These are phyloP conservation scores for Peribatodes rhomboidaria DNA, from an alignment of 2,888 invertebrate species.

Conservation along the genomic window DNA sequence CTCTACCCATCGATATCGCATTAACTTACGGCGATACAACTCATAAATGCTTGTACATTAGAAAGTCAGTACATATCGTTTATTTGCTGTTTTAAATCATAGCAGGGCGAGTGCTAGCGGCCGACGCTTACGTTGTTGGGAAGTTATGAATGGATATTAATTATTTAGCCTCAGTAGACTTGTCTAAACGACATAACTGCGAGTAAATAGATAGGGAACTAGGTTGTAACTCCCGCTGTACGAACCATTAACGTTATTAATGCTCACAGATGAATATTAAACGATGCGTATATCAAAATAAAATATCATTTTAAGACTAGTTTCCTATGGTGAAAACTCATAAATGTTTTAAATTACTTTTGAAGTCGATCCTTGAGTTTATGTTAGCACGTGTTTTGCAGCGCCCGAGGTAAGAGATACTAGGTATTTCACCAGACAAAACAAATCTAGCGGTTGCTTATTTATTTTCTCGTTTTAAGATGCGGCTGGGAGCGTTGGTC, in stretches of 20 bases:
- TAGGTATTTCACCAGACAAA: conserved; percentile 53
- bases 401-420: conserved; percentile 36
- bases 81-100: conserved; percentile 66
- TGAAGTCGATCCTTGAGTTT: conserved; percentile 37
- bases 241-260: conserved; percentile 21
- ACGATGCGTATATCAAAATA: conserved; percentile 20
- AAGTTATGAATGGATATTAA: conserved; percentile 37
- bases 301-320: conserved; percentile 12
- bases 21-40: conserved; percentile 62
- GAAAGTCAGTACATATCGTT: conserved; percentile 56
- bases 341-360: conserved; percentile 43
- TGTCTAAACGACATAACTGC: conserved; percentile 26
- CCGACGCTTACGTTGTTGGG: conserved; percentile 19
- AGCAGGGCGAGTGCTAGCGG: conserved; percentile 49
- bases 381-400: conserved; percentile 38
- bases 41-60: conserved; percentile 61
- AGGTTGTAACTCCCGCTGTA: conserved; percentile 25
- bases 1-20: conserved; percentile 63
- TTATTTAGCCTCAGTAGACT: conserved; percentile 27
- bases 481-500: conserved; percentile 57
- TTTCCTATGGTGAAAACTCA: conserved; percentile 35
- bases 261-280: conserved; percentile 30
- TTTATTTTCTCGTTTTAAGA: conserved; percentile 63
- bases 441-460: conserved; percentile 57
- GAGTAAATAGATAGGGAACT: conserved; percentile 24